Evolutionary conservation across 2,797 vertebrate genomes (phyloP).

Genomic region (Sebastes nivosus): DNA sequence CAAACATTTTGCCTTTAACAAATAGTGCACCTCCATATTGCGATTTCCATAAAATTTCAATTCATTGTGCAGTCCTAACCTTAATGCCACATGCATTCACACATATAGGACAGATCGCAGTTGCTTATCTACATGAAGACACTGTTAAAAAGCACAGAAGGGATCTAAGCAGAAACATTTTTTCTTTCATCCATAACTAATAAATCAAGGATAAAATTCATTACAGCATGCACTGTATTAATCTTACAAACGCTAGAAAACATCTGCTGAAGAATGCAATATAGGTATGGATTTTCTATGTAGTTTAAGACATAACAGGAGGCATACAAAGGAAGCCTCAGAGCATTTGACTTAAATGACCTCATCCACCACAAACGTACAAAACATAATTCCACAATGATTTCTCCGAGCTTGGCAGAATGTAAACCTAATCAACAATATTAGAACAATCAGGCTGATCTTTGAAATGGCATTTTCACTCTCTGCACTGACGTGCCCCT

Average conservation of each 20-base stretch:
- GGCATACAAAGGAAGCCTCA: constrained; percentile 10
- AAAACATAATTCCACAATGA: constrained; percentile 41
- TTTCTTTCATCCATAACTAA: not conserved
- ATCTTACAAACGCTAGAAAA: constrained; percentile 5
- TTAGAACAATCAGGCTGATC: constrained; percentile 61
- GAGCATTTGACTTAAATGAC: constrained; percentile 43
- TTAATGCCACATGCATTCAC: too few relatives aligned
- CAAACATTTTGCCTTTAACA: too few relatives aligned
- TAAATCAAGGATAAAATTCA: not conserved
- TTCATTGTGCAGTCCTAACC: too few relatives aligned
- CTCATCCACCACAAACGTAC: constrained; percentile 39
- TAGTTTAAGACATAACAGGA: constrained; percentile 5
- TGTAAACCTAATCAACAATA: constrained; percentile 61
- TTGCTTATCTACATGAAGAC: not conserved
- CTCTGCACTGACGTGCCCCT: constrained; percentile 22
- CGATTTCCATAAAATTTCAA: too few relatives aligned
- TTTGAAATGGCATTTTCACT: constrained; percentile 62
- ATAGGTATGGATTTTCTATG: constrained; percentile 15
- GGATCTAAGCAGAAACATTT: not conserved
- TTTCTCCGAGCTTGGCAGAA: constrained; percentile 30
- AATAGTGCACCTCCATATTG: too few relatives aligned
- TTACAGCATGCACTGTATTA: not conserved
- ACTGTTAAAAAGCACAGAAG: not conserved
- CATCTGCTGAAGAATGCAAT: not conserved
- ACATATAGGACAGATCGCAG: not conserved